These are phyloP conservation scores for Odontophorus gujanensis DNA, from an alignment of 2,113 vertebrate genomes.

Conservation along the genomic window DNA sequence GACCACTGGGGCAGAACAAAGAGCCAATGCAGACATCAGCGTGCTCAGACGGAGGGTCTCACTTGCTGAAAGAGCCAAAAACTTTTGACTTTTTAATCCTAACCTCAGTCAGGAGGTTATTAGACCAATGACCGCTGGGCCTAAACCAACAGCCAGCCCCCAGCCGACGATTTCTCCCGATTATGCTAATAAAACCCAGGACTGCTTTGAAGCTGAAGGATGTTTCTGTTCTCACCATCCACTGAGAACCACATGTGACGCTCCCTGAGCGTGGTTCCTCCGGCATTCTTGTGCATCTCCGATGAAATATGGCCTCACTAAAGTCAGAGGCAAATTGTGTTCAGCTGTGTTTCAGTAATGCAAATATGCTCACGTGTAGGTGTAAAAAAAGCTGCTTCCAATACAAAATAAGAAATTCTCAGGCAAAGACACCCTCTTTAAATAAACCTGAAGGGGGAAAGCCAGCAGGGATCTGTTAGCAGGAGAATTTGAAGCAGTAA, in stretches of 20 bases:
- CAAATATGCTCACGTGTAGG: fast-evolving
- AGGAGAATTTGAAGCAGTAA: background rate
- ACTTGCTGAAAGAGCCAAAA: slow-evolving; percentile 22
- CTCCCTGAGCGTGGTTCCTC: background rate
- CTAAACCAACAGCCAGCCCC: slow-evolving; percentile 12
- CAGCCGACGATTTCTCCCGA: slow-evolving; percentile 30
- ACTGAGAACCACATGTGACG: background rate
- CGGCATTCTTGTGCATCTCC: background rate
- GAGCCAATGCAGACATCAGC: background rate
- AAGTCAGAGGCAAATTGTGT: background rate
- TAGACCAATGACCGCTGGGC: background rate
- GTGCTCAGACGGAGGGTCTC: slow-evolving; percentile 13
- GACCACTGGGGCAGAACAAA: slow-evolving; percentile 57
- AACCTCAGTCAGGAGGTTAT: slow-evolving; percentile 11
- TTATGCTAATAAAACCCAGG: slow-evolving; percentile 35
- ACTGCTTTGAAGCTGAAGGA: background rate
- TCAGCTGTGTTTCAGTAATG: background rate
- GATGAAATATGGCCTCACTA: background rate
- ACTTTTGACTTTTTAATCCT: slow-evolving; percentile 58
- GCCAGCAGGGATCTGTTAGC: background rate
- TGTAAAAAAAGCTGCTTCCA: background rate
- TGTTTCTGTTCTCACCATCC: background rate
- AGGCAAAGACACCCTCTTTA: background rate
- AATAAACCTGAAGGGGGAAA: background rate
- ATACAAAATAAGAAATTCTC: background rate